Base-by-base conservation (phyloP, 1,140 invertebrate species). In the Drosophila grimshawi region DNA sequence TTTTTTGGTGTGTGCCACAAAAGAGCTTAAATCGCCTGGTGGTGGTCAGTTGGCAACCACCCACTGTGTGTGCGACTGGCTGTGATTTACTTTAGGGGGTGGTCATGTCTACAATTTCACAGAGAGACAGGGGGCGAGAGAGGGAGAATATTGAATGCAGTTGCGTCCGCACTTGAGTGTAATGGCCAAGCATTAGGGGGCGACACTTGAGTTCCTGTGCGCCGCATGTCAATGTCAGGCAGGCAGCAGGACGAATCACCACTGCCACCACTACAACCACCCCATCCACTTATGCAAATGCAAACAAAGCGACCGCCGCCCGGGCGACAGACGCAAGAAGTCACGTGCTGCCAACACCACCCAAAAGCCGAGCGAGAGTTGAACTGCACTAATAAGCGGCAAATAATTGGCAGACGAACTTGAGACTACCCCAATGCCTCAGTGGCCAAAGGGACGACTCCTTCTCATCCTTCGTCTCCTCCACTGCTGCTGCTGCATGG, bases 401-500 rank as follows among this genome's bases (percentile, higher is more conserved):
- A 83, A 89, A 88, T 89, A 88, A 88, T 88, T 88, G 85, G 85
- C 85, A 89, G 81, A 89, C 86, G 78, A 88, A 85, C 85, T 88
- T 85, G 85, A 89, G 85, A 88, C 85, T 88, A 88, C 85, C 85
- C 85, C 85, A 88, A 88, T 63, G 85, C 65, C 76, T 63, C 69
- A 59, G 64, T 74, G 71, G 69, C 57, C 51, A 53, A 19, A 37
- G 48, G 27, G 46, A 48, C 45, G 63, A 49, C 41, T 61, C 19
- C 19, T 19, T 19, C 19, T 19, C 19, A 19, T 19, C 19, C 19
- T 19, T 1, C 19, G 19, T 19, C 19, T 19, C 19, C 19, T 19
- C 19, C 19, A 19, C 43, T 59, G 65, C 53, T 66, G 63, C 41
- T 30, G 60, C 19, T 62, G 61, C 49, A 73, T 81, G 65, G 51